Evolutionary conservation across 2,113 vertebrate species (phyloP).

Genomic region (Salminus brasiliensis): DNA sequence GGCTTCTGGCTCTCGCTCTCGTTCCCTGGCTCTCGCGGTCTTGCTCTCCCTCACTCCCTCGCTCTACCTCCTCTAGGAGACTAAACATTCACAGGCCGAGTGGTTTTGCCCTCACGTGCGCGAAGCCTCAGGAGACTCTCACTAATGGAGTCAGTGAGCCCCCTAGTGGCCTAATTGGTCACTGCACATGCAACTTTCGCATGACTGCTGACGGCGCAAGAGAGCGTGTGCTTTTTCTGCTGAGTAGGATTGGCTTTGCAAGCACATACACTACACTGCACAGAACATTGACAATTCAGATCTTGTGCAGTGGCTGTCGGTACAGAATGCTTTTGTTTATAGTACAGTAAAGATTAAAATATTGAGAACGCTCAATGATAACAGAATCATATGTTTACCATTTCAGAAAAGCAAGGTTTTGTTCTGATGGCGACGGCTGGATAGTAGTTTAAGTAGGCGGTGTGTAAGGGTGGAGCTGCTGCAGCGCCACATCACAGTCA

Average conservation of each 20-base stretch:
- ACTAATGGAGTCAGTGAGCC: constrained; percentile 35
- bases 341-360: too few relatives aligned
- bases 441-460: neutral
- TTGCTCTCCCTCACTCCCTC: neutral
- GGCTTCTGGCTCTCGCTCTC: constrained; percentile 10
- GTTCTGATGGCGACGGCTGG: too few relatives aligned
- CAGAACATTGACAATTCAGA: too few relatives aligned
- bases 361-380: too few relatives aligned
- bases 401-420: too few relatives aligned
- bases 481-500: constrained; percentile 11
- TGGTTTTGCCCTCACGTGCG: constrained; percentile 33
- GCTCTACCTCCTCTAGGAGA: constrained; percentile 47
- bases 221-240: constrained; percentile 5
- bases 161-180: constrained; percentile 43
- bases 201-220: neutral
- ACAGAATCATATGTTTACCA: too few relatives aligned
- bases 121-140: constrained; percentile 38
- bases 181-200: neutral
- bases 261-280: constrained; percentile 22
- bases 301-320: too few relatives aligned
- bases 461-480: neutral
- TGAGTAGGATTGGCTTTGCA: constrained; percentile 33
- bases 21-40: too few relatives aligned
- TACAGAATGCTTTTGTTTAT: too few relatives aligned
- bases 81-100: constrained; percentile 53